Conservation (phyloP, 2,888 invertebrate genomes). For the Plutella xylostella region DNA sequence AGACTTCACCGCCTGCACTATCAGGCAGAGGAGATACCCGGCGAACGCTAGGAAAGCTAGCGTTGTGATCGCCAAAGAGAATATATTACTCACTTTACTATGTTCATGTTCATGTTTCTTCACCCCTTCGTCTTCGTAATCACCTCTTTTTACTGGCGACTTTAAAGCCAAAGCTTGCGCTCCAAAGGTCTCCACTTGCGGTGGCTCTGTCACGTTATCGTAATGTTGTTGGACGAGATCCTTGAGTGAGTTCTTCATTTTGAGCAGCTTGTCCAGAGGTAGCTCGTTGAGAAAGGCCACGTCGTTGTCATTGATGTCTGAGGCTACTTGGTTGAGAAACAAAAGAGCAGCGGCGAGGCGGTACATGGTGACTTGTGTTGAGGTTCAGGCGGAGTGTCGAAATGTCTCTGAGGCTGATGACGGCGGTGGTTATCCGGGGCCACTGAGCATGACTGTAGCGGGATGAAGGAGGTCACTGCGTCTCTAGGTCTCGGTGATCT, state of each 20-base stretch:
- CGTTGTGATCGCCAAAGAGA: conserved; percentile 82
- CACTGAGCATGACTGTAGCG: conserved; percentile 34
- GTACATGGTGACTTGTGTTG: conserved; percentile 33
- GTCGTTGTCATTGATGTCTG: conserved; percentile 36
- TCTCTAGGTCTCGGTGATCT: no score
- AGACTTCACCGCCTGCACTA: conserved; percentile 79
- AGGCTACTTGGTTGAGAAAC: conserved; percentile 21
- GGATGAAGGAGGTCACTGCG: conserved; percentile 4
- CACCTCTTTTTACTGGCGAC: conserved; percentile 41
- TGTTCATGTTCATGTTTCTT: conserved; percentile 58
- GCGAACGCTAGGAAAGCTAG: conserved; percentile 87
- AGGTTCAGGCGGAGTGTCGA: conserved; percentile 23
- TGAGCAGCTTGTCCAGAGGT: conserved; percentile 76
- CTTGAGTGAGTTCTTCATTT: conserved; percentile 63
- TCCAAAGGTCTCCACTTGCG: conserved; percentile 40
- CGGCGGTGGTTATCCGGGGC: conserved; percentile 39
- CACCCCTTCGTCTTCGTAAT: conserved; percentile 58
- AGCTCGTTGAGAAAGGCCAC: conserved; percentile 74
- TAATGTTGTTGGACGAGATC: conserved; percentile 34
- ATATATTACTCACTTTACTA: conserved; percentile 78
- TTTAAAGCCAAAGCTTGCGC: conserved; percentile 55
- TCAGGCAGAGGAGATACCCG: conserved; percentile 82
- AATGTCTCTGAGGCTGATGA: conserved; percentile 23
- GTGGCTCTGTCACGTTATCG: conserved; percentile 24
- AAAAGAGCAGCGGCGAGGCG: conserved; percentile 23